Evolutionary conservation across 1,140 invertebrate genomes (phyloP), one percentile per base, ranked within the genome.

Genomic region (Psix sp.): DNA sequence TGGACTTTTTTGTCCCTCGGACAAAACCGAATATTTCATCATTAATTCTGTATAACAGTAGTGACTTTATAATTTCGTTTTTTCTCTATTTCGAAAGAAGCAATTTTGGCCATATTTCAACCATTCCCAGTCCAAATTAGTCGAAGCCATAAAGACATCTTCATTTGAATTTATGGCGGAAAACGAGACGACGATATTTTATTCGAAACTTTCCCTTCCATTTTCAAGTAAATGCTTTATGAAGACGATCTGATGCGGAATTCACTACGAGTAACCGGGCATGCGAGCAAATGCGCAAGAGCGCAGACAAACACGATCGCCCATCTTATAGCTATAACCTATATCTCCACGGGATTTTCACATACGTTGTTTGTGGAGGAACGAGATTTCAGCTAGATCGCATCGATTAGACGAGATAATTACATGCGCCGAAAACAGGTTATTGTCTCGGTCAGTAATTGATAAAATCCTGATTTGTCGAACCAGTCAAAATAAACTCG

Each of bases 271-370:
- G 13, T 13, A 13, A 11, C n/a, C 33, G 33, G n/a, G 33, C 11
- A 14, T 5, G n/a, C 33, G 5, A 2, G 10, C 10, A 35, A 35
- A 35, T 35, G 33, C 33, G 33, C 33, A 35, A 35, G 33, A 35
- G 33, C 33, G 13, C 5, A 11, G 11, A 35, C 33, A 35, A 35
- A 5, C 13, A 35, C 11, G 33, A 35, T 35, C 33, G 33, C 5
- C 33, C 33, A 35, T 35, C 33, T 35, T 35, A 35, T 35, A 24
- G 4, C n/a, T 4, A 10, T 11, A 35, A 35, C 33, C 5, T 35
- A 35, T 6, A 2, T 11, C 6, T 11, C 21, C 7, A 24, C 7
- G 7, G 3, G 7, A 24, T 24, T 24, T 24, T 7, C 21, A 24
- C n/a, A n/a, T n/a, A 24, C 21, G 7, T 24, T 7, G 3, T 3